Base-by-base conservation (phyloP, 2,888 invertebrate species). In the Panopea generosa region DNA sequence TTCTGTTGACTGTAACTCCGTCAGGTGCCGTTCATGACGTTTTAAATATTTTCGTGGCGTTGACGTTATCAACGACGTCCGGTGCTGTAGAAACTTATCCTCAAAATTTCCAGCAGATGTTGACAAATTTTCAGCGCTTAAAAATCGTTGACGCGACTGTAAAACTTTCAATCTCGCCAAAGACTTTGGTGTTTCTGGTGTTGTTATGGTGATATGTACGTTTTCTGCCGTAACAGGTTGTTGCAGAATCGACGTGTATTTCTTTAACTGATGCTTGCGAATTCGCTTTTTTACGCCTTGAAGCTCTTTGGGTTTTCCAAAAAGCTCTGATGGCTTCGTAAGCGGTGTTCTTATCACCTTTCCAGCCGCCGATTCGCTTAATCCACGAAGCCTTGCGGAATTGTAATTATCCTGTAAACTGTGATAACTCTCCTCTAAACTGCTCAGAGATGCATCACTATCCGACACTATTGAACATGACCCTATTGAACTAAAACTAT, bases 41-140 rank as follows among this genome's bases (percentile, higher is more conserved):
- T 81, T 81, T 22, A 75, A 47, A 27, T 80, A 79, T 55, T 82
- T 79, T 29, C 83, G 69, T 18, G 84, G 82, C 18, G 83, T 68
- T n/a, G 75, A 52, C 6, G 82, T 60, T 22, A 73, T 50, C 53
- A 86, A 57, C 18, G 84, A 81, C 18, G 82, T 77, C 67, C 86
- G 84, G 47, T 86, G 84, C 7, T 84, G 83, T 7, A 77, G 67
- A 68, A 88, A 87, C 60, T 82, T 81, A 2, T 83, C 84, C 22
- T 85, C 82, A 22, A 81, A 77, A 61, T 55, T 60, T 1, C 61
- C 68, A 33, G 56, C 60, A 50, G 67, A 59, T 22, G 70, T 50
- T 16, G 77, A 60, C n/a, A 90, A 56, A 67, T 87, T 87, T 62
- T 87, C 86, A 43, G 85, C 85, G 73, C 90, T 90, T 6, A 90